phyloP scores from a whole-genome alignment of 2,797 vertebrate genomes.

The Argyrosomus regius region DNA sequence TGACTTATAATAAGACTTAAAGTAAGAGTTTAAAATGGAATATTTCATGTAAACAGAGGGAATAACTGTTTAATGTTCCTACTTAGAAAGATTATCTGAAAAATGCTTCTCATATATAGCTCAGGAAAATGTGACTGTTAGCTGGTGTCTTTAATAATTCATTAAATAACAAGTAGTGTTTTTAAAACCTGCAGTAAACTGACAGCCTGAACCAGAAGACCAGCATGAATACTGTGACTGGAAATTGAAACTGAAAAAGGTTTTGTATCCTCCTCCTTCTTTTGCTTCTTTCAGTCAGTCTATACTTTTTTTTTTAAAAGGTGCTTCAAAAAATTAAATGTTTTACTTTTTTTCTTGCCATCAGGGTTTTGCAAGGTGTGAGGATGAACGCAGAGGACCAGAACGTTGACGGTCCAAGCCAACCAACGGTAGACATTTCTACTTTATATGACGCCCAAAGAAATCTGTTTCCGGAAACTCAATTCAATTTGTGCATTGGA shows the following conservation, averaged over 20 bases:
- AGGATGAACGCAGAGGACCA: neutral
- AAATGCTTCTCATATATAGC: neutral
- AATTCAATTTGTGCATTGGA: too few species aligned
- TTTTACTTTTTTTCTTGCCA: neutral
- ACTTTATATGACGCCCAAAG: neutral
- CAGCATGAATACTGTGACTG: neutral
- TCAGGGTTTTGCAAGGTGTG: neutral
- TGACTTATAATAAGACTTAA: neutral
- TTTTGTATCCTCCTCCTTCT: neutral
- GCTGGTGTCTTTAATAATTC: neutral
- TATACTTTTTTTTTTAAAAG: too few species aligned
- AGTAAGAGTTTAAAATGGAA: neutral
- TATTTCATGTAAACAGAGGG: too few species aligned
- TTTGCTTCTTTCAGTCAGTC: neutral
- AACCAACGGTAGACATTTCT: neutral
- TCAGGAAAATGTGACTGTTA: neutral
- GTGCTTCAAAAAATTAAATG: neutral
- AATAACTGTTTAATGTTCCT: neutral
- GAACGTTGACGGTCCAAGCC: neutral
- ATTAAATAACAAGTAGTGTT: neutral
- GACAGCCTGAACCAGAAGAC: neutral
- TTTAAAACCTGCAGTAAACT: neutral
- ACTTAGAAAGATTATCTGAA: neutral
- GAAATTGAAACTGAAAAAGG: neutral
- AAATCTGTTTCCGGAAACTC: neutral